Percentiles rank a stretch among this genome's conserved stretches.
Conservation (phyloP, 1,140 invertebrate genomes). For the Penaeus vannamei region DNA sequence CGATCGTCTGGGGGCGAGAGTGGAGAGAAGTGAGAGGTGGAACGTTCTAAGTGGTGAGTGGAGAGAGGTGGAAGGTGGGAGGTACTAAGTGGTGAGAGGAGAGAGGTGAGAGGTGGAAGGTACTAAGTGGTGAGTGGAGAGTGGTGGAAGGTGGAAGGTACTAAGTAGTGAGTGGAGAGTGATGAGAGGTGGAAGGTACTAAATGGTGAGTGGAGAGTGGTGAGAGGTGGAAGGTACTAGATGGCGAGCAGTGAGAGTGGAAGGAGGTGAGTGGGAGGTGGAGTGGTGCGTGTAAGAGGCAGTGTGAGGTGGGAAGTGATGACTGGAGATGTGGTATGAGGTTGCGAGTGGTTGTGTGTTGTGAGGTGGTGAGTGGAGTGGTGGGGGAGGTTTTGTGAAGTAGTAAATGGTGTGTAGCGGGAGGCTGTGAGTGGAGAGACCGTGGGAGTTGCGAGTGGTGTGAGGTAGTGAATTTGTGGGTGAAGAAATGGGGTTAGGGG, state of each 20-base stretch:
- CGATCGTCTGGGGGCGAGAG: slow-evolving; percentile 10
- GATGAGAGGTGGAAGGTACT: background rate
- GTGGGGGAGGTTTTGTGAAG: too few relatives aligned
- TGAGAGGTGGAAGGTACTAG: background rate
- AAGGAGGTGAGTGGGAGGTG: too few relatives aligned
- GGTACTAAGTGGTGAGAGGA: background rate
- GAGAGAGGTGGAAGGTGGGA: too few relatives aligned
- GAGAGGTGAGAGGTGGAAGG: background rate
- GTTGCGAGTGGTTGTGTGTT: too few relatives aligned
- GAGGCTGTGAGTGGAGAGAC: too few relatives aligned
- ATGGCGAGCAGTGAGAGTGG: background rate
- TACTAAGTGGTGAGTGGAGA: background rate
- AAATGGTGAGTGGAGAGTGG: background rate
- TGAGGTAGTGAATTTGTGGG: background rate
- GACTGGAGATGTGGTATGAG: background rate
- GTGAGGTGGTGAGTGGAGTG: background rate
- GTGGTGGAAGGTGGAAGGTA: too few relatives aligned
- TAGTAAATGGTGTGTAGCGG: too few relatives aligned
- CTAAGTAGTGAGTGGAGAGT: background rate
- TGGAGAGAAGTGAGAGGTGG: background rate
- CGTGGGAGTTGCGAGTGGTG: too few relatives aligned
- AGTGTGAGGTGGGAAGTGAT: background rate
- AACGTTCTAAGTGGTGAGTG: background rate
- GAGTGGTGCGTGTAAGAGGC: too few relatives aligned
- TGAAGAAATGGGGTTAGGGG: too few relatives aligned